Base-by-base conservation (phyloP, 2,888 invertebrate species). In the Drosophila picticornis region DNA sequence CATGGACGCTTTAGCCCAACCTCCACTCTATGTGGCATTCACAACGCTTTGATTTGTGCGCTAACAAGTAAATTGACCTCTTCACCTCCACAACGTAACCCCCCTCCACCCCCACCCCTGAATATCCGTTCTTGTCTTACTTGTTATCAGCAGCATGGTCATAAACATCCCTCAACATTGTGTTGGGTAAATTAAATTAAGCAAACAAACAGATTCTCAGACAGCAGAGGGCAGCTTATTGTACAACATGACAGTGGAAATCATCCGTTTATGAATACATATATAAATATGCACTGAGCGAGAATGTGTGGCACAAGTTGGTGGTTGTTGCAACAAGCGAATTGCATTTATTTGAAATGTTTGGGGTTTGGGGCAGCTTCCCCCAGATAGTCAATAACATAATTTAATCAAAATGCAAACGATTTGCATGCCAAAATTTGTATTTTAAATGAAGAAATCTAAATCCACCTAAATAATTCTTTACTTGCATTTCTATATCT, bases 121-220 rank as follows among this genome's bases (percentile, higher is more conserved):
- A 36, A 64, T 31, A 31, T 10, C 43, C 34, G 1, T 5, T 22
- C 46, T 11, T 22, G 34, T 27, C 3, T 13, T 13, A n/a, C 60
- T 11, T 55, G 69, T 52, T 78, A 69, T 73, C 77, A 77, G 50
- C 77, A 77, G 50, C 68, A 62, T 66, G 58, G 66, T 74, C 70
- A 73, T 73, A 77, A 77, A 36, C 80, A 77, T 71, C 79, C 77
- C 73, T 79, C 66, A 61, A 50, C 68, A 78, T 68, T 80, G 82
- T 82, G 77, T 68, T 63, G 68, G 72, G 71, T 85, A 88, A 88
- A 85, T 85, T 90, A 80, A 85, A 90, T 85, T 85, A 90, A 85
- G 82, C 80, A 78, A 78, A 75, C 84, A 89, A 83, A 76, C 84
- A 78, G 62, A 75, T 69, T 51, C 62, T 61, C 73, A 68, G 56